Evolutionary conservation across 2,797 vertebrate genomes (phyloP), one percentile per base, ranked within the genome.

Genomic region (Semaprochilodus insignis): DNA sequence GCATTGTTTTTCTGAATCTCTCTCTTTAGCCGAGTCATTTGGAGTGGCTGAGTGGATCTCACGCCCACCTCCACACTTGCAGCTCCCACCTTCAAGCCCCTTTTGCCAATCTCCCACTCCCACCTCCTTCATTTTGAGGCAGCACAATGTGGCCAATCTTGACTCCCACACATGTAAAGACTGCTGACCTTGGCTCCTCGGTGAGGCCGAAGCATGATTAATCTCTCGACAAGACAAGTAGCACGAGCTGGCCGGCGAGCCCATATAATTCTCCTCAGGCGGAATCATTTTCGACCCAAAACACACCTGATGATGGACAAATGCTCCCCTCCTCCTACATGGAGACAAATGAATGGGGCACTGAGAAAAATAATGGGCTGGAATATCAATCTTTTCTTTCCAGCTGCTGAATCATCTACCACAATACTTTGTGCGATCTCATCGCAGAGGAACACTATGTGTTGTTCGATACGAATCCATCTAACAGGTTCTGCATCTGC

Each of bases 171-270:
- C 83, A 62, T 62, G 44, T 52, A 70, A 85, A 78, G 88, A 91
- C 87, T 81, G 88, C 91, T 91, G 92, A 94, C 94, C 94, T 94
- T 93, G 92, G 91, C 78, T 89, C 84, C 90, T 90, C 86, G 74
- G 59, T 84, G 79, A 87, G 87, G 89, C 88, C 85, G 71, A 80
- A 89, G 90, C 87, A 88, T 93, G 92, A 95, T 95, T 95, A 94
- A 95, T 95, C 93, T 89, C 90, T 90, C 85, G 88, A 94, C 92
- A 92, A 93, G 92, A 92, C 89, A 85, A 92, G 89, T 90, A 91
- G 91, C 91, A 83, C 89, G 88, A 92, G 89, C 87, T 83, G 88
- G 87, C 90, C 88, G 85, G 88, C 83, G 65, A 86, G 86, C 87
- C 89, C 90, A 90, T 88, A 91, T 89, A 92, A 92, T 91, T 87